Base-by-base conservation (phyloP, 2,888 invertebrate species). In the Danaus chrysippus region DNA sequence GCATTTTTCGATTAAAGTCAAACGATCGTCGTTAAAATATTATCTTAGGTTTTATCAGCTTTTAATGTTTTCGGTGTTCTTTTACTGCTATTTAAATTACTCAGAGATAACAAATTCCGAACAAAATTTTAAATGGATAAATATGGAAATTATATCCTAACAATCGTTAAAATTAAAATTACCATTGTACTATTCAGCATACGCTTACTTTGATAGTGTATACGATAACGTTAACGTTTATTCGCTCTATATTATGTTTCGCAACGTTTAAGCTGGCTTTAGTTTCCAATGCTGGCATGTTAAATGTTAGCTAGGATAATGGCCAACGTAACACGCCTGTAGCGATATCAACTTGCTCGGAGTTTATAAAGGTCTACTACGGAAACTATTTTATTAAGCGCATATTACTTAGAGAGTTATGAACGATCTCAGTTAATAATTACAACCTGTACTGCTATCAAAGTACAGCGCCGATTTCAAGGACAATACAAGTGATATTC, bases 221-320 rank as follows among this genome's bases (percentile, higher is more conserved):
- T 17, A 49, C 23, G 23, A 49, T 49, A 49, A 49, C 2, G 23
- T 34, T 34, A 49, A 11, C 49, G 49, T 56, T 59, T 59, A 59
- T 34, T 56, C 55, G 53, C 53, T 56, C 53, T 46, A 63, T 42
- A 59, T 63, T 59, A 63, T 56, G 56, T 63, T 56, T 59, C 6
- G 52, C 58, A 59, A 59, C 54, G 23, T 59, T 56, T 59, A 63
- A 63, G 56, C 63, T 59, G 63, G 59, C 59, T 63, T 63, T 59
- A 59, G 59, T 59, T 63, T 63, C 59, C 63, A 63, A 63, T 63
- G 56, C 56, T 17, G 56, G 63, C 54, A 59, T 42, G 60, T 49
- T 59, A 59, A 63, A 63, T 63, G 59, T 63, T 63, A 63, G 56
- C 56, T 54, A 49, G 53, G 42, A 59, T 63, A 59, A 59, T 56